Evolutionary conservation across 2,888 invertebrate genomes (phyloP), one percentile per base, ranked within the genome.

Genomic region (Leptothorax acervorum): DNA sequence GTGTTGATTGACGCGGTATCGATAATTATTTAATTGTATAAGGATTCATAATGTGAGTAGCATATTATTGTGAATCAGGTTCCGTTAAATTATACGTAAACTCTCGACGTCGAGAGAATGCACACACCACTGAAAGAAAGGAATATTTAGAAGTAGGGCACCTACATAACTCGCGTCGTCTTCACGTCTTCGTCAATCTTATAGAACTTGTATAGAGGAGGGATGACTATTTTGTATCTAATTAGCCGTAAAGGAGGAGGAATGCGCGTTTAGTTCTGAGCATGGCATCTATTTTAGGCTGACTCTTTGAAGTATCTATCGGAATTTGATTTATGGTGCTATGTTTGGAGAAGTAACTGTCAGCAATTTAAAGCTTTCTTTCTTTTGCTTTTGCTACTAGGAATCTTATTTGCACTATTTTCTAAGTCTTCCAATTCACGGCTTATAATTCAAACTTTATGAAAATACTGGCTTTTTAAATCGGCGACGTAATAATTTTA

Each of bases 131-230:
- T 45, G 42, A 18, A 70, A 71, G 79, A 71, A 73, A 81, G 73
- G 79, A 81, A 73, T 45, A 79, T 81, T 48, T 60, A 60, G 28
- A 79, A 81, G 79, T 81, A 3, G 79, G 79, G 79, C 79, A 81
- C 79, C 79, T 81, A 81, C 73, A 81, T 81, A 62, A 62, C 23
- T 73, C 79, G 57, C 45, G 4, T 70, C 23, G 4, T 53, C 75
- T 42, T 55, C 57, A 18, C 18, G 45, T 42, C 53, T 1, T 66
- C 42, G 11, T 12, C 23, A 18, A 48, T 71, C 18, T 71, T 31
- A 23, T 18, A 48, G 6, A 45, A 5, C 11, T 35, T 6, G 18
- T 9, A 12, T 31, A 8, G 9, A 65, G 51, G 3, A 65, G 48
- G 28, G n/a, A 42, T 8, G 28, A 4, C 12, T 15, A 31, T 9